Percentiles rank a stretch among this genome's conserved stretches.
Evolutionary conservation across 2,113 vertebrate genomes (phyloP).

Genomic region (Solenodon paradoxus): DNA sequence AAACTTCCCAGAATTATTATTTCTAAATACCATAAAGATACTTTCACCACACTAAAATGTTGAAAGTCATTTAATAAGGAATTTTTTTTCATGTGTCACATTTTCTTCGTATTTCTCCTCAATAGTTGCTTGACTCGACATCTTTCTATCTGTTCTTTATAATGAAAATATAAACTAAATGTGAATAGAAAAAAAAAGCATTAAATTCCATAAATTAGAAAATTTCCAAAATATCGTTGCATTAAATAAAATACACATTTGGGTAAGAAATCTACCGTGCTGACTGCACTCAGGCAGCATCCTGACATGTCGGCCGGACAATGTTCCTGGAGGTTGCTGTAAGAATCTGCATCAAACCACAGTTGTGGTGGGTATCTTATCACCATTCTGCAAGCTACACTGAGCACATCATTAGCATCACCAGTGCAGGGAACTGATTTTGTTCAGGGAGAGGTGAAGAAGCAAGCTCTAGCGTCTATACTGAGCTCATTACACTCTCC

Average conservation of each 20-base stretch:
- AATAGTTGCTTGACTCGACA: too few relatives aligned
- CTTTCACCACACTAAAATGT: neutral
- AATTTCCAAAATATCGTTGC: constrained; percentile 69
- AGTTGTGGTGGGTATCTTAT: constrained; percentile 72
- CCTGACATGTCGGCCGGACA: neutral
- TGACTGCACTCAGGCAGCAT: constrained; percentile 45
- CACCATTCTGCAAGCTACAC: constrained; percentile 69
- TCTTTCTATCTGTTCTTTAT: too few relatives aligned
- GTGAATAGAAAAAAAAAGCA: constrained; percentile 70
- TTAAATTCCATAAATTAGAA: constrained; percentile 63
- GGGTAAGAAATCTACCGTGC: constrained; percentile 49
- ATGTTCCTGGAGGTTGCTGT: neutral
- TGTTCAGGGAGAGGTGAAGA: constrained; percentile 45
- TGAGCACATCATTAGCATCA: constrained; percentile 54
- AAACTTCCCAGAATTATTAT: neutral
- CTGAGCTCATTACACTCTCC: constrained; percentile 67
- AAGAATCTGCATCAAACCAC: constrained; percentile 58
- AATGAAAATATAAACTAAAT: too few relatives aligned
- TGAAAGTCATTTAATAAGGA: neutral
- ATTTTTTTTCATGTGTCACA: too few relatives aligned
- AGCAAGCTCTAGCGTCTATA: constrained; percentile 70
- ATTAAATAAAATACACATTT: constrained; percentile 63
- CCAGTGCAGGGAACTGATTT: constrained; percentile 28
- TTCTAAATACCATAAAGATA: neutral
- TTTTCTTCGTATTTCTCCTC: too few relatives aligned